Conservation (phyloP, 2,888 invertebrate genomes). For the Sesia apiformis region DNA sequence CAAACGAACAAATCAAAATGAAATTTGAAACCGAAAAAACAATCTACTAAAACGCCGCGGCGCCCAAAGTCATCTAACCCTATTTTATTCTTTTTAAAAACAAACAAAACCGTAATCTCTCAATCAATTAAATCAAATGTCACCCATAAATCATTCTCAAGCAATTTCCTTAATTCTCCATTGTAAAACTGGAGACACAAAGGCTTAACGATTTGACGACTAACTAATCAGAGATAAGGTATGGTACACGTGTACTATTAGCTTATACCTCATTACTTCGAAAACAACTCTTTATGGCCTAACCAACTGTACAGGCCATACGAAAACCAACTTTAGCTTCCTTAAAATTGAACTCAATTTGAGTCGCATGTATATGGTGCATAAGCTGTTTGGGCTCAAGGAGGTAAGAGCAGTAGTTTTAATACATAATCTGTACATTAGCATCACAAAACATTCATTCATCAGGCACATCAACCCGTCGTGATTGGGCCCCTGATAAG, state of each 20-base stretch:
- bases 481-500: constrained; percentile 50
- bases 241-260: constrained; percentile 53
- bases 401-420: constrained; percentile 20
- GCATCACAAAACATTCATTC: constrained; percentile 70
- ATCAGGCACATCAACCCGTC: constrained; percentile 54
- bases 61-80: no score
- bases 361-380: constrained; percentile 1
- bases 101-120: not conserved
- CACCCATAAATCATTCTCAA: constrained; percentile 59
- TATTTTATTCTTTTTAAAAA: not conserved
- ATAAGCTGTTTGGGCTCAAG: not conserved
- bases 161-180: constrained; percentile 49
- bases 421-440: constrained; percentile 34
- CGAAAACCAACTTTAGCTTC: constrained; percentile 5
- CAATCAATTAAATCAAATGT: constrained; percentile 30
- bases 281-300: constrained; percentile 12
- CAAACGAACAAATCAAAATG: no score
- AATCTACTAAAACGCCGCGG: no score
- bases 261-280: constrained; percentile 38
- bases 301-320: constrained; percentile 24
- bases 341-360: constrained; percentile 2
- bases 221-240: constrained; percentile 50
- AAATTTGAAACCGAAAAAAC: no score
- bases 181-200: constrained; percentile 24
- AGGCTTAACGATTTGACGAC: constrained; percentile 22